Evolutionary conservation across 2,888 invertebrate genomes (phyloP), one percentile per base, ranked within the genome.

Genomic region (Heliconius hortense): DNA sequence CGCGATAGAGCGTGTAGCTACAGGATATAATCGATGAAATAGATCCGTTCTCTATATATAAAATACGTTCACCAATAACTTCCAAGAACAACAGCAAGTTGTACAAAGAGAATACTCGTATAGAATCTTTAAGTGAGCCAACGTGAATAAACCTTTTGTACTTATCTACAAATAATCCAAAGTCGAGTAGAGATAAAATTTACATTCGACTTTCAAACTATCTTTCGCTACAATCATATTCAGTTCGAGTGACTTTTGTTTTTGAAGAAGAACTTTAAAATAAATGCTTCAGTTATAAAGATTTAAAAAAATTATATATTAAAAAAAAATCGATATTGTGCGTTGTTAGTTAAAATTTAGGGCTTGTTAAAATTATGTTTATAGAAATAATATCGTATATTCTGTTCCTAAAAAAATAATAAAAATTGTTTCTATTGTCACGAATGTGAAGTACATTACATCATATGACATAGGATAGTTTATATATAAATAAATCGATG

Each of bases 71-170:
- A 15, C n/a, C 18, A n/a, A 15, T 18, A 69, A 69, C 31, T 56
- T 31, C n/a, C 21, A 31, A 69, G 31, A 69, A 56, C 31, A 69
- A 56, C 53, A 68, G n/a, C 28, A 56, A 69, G 53, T 69, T 69
- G 3, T 56, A 69, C 69, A 56, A 68, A 56, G 53, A 53, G 53
- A 69, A 56, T 56, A 28, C 53, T 69, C 69, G 53, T 56, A 31
- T 13, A 31, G 53, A 69, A 69, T 69, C n/a, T 69, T 13, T 69
- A 69, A 69, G 69, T 69, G 31, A 56, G 21, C 7, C n/a, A 53
- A 53, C 68, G 31, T 68, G 53, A 68, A 68, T 68, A 53, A 68
- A 68, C n/a, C 68, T 68, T 53, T 31, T 28, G 68, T 68, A 68
- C 53, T 68, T 68, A 68, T 68, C 53, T 28, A 48, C 26, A 68